Evolutionary conservation across 2,797 vertebrate genomes (phyloP), one percentile per base, ranked within the genome.

Genomic region (Anas flavirostris): DNA sequence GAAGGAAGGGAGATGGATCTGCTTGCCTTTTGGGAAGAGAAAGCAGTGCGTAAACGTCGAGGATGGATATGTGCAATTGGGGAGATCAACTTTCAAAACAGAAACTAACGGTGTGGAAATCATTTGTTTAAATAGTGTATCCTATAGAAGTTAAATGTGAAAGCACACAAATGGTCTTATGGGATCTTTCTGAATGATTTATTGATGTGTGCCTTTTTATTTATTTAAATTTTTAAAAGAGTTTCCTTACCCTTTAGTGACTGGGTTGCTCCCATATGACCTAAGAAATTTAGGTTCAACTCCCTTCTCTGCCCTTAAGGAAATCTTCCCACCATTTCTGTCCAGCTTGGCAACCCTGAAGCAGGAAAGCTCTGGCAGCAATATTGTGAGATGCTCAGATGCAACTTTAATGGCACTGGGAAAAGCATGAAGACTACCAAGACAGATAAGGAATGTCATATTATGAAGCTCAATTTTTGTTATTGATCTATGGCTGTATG

Each of bases 1-100:
- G 16, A 73, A 55, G 74, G 33, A 72, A 66, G 19, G 29, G 59
- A 66, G 37, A 7, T 6, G 15, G 52, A 52, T 53, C 33, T 53
- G 33, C 60, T 60, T 78, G 44, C 10, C 19, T 23, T 59, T 37
- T 15, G 12, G 39, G 62, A 74, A 68, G 31, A 33, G 33, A 31
- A 55, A 55, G 39, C 1, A 5, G 37, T 0, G 1, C 4, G 0
- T 37, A 28, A 69, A 50, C 0, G 0, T 37, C 26, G 22, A 63
- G 35, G 31, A 52, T 14, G 35, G 31, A 59, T 44, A 15, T 4
- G 16, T 1, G 11, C 15, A 1, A 17, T 56, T 60, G 29, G 66
- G 35, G 37, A 53, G 39, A 59, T 23, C 9, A n/a, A 25, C 23
- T 25, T 80, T 23, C 43, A 46, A 48, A 48, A 48, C 21, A 48